A percentile compares a stretch with the other conserved stretches of the same genome.
Evolutionary conservation across 2,113 vertebrate species (phyloP).

Genomic region (Otolemur garnettii): DNA sequence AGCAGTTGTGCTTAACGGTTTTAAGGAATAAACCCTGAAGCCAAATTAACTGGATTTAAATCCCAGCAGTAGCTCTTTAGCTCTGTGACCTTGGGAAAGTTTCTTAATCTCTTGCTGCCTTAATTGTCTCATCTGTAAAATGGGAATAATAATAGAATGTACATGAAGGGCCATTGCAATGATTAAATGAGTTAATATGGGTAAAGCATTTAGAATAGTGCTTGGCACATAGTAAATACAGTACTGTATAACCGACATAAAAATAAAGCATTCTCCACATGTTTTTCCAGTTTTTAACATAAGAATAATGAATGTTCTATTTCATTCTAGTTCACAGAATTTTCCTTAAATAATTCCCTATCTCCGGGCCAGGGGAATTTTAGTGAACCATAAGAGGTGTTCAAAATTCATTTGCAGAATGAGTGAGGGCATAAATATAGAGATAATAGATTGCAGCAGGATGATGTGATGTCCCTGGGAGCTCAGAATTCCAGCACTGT

Average conservation of each 20-base stretch:
- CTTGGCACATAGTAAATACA: neutral
- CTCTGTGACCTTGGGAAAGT: neutral
- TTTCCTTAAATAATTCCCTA: conserved; percentile 20
- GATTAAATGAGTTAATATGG: neutral
- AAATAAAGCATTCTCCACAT: neutral
- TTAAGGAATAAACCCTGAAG: neutral
- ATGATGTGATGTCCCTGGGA: too few relatives aligned
- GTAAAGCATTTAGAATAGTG: neutral
- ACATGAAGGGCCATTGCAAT: neutral
- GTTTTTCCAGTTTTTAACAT: neutral
- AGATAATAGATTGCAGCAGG: neutral
- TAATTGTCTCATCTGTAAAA: neutral
- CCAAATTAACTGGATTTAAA: neutral
- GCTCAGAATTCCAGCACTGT: neutral
- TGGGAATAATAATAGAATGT: neutral
- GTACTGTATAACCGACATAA: neutral
- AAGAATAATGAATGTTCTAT: neutral
- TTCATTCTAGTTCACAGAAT: neutral
- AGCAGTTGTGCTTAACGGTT: neutral
- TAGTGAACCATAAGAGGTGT: neutral
- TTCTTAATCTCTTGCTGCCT: neutral
- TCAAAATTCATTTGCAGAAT: neutral
- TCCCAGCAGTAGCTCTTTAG: neutral
- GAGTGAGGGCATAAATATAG: neutral
- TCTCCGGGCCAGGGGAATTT: neutral